Conservation (phyloP, 2,797 vertebrate genomes). For the Antrozous pallidus region DNA sequence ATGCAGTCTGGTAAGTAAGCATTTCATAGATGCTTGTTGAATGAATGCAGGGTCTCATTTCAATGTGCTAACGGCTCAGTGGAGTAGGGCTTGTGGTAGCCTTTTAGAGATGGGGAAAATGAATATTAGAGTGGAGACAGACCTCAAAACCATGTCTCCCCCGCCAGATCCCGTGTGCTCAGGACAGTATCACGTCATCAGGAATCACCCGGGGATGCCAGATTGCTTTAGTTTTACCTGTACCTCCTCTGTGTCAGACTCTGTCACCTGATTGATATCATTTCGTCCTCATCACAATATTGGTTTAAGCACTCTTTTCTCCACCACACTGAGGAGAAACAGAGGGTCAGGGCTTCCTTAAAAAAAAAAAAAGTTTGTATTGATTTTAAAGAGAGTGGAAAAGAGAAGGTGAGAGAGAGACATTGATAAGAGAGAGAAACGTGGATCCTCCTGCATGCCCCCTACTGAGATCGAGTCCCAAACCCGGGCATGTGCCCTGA, state of each 20-base stretch:
- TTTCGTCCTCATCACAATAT: not conserved
- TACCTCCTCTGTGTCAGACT: not conserved
- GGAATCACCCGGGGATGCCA: not conserved
- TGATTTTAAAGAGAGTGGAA: too few species aligned
- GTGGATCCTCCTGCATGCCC: too few species aligned
- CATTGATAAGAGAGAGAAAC: too few species aligned
- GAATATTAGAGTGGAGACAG: not conserved
- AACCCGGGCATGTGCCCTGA: too few species aligned
- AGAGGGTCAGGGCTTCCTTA: not conserved
- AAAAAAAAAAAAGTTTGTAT: too few species aligned
- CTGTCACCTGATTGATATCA: not conserved
- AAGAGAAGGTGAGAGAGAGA: too few species aligned
- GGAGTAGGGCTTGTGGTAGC: not conserved
- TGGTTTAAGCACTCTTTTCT: not conserved
- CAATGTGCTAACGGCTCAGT: not conserved
- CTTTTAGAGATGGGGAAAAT: not conserved
- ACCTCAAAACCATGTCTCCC: not conserved
- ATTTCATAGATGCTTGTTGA: not conserved
- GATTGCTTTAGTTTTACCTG: not conserved
- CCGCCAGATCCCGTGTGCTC: not conserved
- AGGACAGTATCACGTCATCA: not conserved
- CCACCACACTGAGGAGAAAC: not conserved
- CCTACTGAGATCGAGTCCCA: too few species aligned
- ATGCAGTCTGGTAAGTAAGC: not conserved
- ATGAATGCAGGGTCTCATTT: not conserved